Evolutionary conservation across 2,113 vertebrate genomes (phyloP).

Genomic region (Gyps fulvus): DNA sequence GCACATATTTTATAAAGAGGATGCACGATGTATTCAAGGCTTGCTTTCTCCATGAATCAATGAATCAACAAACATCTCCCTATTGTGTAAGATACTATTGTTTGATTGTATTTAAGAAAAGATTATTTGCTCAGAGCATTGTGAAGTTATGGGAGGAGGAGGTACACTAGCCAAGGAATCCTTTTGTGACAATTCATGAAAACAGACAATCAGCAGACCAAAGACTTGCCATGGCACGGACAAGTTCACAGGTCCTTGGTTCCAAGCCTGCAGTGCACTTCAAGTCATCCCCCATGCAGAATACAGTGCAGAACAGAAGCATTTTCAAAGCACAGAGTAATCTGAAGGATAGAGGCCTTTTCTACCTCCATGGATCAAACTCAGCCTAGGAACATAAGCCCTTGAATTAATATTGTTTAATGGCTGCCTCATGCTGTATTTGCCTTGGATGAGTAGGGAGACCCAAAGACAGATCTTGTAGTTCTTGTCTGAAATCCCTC

Average conservation of each 20-base stretch:
- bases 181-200: background rate
- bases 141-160: background rate
- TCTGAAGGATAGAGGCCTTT: background rate
- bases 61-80: background rate
- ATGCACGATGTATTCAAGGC: background rate
- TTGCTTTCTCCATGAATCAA: background rate
- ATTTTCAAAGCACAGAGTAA: background rate
- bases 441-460: background rate
- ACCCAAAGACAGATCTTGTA: background rate
- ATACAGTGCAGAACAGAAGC: background rate
- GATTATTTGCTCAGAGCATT: background rate
- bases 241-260: background rate
- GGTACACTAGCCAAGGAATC: background rate
- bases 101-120: background rate
- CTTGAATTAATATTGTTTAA: background rate
- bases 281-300: background rate
- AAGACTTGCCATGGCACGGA: background rate
- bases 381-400: background rate
- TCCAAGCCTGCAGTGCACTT: background rate
- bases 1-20: slow-evolving; percentile 53
- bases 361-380: background rate
- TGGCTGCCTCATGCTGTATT: background rate
- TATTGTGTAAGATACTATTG: background rate
- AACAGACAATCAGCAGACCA: background rate
- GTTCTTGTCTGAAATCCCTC: background rate